These are phyloP conservation scores for Heliconius himera DNA, from an alignment of 1,140 invertebrate species.

Conservation along the genomic window DNA sequence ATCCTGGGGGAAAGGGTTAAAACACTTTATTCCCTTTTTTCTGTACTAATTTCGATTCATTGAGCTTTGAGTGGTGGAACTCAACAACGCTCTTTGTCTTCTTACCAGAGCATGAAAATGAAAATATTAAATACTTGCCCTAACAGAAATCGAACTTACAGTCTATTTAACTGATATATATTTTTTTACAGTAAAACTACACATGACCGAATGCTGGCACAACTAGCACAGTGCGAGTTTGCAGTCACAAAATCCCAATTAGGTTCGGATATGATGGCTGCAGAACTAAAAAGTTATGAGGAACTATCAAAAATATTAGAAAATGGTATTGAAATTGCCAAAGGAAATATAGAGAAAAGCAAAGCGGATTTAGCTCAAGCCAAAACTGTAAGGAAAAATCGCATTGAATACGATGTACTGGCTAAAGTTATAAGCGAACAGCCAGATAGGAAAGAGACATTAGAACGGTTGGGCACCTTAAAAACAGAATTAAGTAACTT, in stretches of 20 bases:
- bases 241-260: slow-evolving; percentile 92
- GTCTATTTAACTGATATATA: not conserved
- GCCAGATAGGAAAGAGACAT: slow-evolving; percentile 93
- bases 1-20: no score
- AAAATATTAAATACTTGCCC: no score
- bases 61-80: no score
- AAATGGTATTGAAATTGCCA: slow-evolving; percentile 88
- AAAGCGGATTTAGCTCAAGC: slow-evolving; percentile 90
- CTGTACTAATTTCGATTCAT: no score
- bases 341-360: slow-evolving; percentile 88
- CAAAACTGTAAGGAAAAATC: slow-evolving; percentile 92
- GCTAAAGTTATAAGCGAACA: slow-evolving; percentile 95
- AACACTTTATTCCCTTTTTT: no score
- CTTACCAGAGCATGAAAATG: no score
- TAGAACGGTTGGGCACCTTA: slow-evolving; percentile 87
- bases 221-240: slow-evolving; percentile 94
- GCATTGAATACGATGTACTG: slow-evolving; percentile 95
- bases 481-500: slow-evolving; percentile 87
- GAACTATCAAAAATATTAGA: slow-evolving; percentile 89
- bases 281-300: slow-evolving; percentile 93
- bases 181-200: slow-evolving; percentile 81
- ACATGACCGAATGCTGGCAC: slow-evolving; percentile 90
- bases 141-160: no score
- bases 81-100: no score
- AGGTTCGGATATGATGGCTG: slow-evolving; percentile 90